phyloP scores from a whole-genome alignment of 2,888 invertebrate species.

The Harmothoe impar region DNA sequence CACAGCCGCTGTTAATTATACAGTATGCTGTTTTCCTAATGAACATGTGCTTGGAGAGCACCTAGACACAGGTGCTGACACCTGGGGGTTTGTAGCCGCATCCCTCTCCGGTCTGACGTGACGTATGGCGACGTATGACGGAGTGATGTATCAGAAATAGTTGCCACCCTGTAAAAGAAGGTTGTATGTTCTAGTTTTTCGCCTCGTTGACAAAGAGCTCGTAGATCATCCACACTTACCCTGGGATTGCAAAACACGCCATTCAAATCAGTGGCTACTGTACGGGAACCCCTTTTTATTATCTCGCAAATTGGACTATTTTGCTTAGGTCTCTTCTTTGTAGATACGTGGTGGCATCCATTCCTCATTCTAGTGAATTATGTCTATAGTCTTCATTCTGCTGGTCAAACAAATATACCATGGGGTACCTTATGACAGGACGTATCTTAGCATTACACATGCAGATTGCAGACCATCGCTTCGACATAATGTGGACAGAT shows the following conservation, averaged over 20 bases:
- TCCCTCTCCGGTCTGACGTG: not conserved
- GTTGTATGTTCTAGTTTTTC: not conserved
- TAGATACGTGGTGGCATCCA: not conserved
- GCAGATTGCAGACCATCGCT: too few species aligned
- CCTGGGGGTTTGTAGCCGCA: not conserved
- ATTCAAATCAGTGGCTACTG: not conserved
- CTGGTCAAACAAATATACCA: too few species aligned
- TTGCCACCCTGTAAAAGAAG: not conserved
- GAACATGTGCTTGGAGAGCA: not conserved
- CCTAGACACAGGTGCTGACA: slow-evolving; percentile 12
- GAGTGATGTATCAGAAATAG: slow-evolving; percentile 17
- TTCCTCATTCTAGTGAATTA: not conserved
- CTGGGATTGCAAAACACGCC: not conserved
- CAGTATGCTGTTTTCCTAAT: not conserved
- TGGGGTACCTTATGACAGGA: too few species aligned
- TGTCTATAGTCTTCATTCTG: too few species aligned
- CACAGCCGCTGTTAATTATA: not conserved
- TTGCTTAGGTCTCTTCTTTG: not conserved
- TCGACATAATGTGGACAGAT: too few species aligned
- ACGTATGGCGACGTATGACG: slow-evolving; percentile 6
- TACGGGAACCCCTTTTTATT: not conserved
- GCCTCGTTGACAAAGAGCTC: slow-evolving; percentile 3
- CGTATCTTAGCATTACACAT: too few species aligned
- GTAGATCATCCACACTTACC: not conserved
- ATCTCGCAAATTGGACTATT: slow-evolving; percentile 20